Evolutionary conservation across 2,113 vertebrate species (phyloP), one percentile per base, ranked within the genome.

Genomic region (Rafetus swinhoei): DNA sequence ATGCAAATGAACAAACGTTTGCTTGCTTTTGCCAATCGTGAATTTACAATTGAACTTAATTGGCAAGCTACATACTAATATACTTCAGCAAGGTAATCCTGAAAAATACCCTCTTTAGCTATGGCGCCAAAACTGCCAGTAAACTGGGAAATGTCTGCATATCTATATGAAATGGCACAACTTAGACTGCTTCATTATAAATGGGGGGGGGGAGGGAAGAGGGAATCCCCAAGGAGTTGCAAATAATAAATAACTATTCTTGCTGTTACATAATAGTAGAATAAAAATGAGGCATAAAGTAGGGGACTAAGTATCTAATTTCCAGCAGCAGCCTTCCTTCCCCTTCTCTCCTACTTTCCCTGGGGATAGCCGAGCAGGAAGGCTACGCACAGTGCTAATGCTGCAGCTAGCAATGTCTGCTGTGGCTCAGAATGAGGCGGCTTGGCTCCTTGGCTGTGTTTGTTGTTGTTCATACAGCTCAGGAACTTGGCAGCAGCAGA

Each of bases 391-490:
- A 97, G 90, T 50, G 84, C 74, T 79, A 91, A 95, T 95, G 93
- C 94, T 80, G 25, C 84, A 84, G 90, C 86, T 95, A 97, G 98
- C 96, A 96, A 96, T 97, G 98, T 97, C 94, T 96, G 96, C 95
- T 55, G 87, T 97, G 97, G 97, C 97, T 95, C 97, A 98, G 93
- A 84, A 79, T 90, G 79, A 97, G 97, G 98, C 98, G 95, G 97
- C 96, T 92, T 95, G 92, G 98, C 98, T 98, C 97, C 97, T 59
- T 85, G 90, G 97, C 97, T 97, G 98, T 98, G 95, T 97, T 97
- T 97, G 94, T 97, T 98, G 98, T 98, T 99, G 97, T 98, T 98
- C 98, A 97, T 98, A 95, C 97, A 97, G 96, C 92, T 98, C 98
- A 97, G 98, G 95, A 96, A 98, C 98, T 98, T 98, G 98, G 98